Percentiles rank a stretch among this genome's conserved stretches.
Conservation (phyloP, 2,797 vertebrate genomes). For the Argyrosomus regius region DNA sequence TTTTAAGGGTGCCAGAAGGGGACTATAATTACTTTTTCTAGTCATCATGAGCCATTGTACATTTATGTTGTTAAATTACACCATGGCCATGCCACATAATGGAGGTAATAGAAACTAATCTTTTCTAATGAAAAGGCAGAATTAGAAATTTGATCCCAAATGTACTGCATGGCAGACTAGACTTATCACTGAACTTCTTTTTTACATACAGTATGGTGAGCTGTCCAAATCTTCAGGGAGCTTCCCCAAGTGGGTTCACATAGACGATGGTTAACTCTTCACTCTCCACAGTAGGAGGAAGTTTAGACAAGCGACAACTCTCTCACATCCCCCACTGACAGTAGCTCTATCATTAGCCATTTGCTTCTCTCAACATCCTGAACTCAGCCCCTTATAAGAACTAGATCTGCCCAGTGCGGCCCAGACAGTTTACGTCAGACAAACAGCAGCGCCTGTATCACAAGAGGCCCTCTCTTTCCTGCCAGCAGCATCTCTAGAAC, state of each 20-base stretch:
- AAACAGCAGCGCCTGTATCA: conserved; percentile 73
- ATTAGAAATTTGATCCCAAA: conserved; percentile 78
- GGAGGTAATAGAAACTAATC: conserved; percentile 76
- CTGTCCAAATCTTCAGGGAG: conserved; percentile 80
- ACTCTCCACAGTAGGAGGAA: conserved; percentile 28
- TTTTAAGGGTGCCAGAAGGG: conserved; percentile 32
- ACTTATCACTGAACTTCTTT: conserved; percentile 70
- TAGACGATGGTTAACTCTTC: conserved; percentile 76
- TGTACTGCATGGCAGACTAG: conserved; percentile 41
- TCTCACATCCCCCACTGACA: conserved; percentile 46
- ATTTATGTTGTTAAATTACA: conserved; percentile 75
- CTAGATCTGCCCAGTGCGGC: conserved; percentile 75
- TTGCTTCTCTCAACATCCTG: conserved; percentile 73
- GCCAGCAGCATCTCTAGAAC: conserved; percentile 77
- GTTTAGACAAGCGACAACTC: conserved; percentile 37
- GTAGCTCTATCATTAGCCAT: conserved; percentile 62
- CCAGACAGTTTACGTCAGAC: conserved; percentile 83
- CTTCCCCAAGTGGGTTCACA: conserved; percentile 66
- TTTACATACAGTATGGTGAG: conserved; percentile 70
- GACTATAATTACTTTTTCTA: conserved; percentile 68
- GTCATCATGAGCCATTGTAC: conserved; percentile 60
- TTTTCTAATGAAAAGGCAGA: conserved; percentile 77
- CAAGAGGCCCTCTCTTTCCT: conserved; percentile 73
- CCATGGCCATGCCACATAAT: conserved; percentile 67
- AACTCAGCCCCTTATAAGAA: conserved; percentile 75